phyloP scores from a whole-genome alignment of 2,797 vertebrate genomes.

The Prionace glauca region DNA sequence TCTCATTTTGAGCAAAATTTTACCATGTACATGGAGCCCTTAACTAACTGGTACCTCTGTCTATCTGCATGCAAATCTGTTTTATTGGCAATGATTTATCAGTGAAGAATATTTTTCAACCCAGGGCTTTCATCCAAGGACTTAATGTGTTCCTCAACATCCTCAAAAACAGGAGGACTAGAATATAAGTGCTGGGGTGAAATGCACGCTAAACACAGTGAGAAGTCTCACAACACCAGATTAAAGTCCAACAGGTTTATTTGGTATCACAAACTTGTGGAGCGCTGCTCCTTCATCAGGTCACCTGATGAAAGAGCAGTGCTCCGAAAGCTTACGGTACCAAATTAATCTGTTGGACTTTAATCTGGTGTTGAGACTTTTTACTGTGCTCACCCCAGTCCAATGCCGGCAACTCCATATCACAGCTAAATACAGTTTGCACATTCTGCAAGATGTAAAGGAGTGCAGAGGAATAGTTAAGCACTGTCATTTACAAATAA shows the following conservation, averaged over 20 bases:
- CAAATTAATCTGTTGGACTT: too few species aligned
- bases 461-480: neutral
- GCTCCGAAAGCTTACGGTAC: too few species aligned
- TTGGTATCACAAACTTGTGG: too few species aligned
- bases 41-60: neutral
- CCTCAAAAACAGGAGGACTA: neutral
- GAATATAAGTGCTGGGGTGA: neutral
- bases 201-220: neutral
- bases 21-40: neutral
- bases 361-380: too few species aligned
- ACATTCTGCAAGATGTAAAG: neutral
- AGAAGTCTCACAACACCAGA: too few species aligned
- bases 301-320: too few species aligned
- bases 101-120: neutral
- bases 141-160: neutral
- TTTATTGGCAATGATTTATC: neutral
- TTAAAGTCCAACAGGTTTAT: too few species aligned
- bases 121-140: neutral
- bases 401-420: too few species aligned
- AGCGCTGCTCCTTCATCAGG: too few species aligned
- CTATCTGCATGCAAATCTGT: neutral
- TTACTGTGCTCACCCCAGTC: too few species aligned
- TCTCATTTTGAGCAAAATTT: constrained; percentile 7
- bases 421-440: neutral
- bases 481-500: neutral